phyloP scores from a whole-genome alignment of 1,140 invertebrate genomes.

The Drosophila auraria region DNA sequence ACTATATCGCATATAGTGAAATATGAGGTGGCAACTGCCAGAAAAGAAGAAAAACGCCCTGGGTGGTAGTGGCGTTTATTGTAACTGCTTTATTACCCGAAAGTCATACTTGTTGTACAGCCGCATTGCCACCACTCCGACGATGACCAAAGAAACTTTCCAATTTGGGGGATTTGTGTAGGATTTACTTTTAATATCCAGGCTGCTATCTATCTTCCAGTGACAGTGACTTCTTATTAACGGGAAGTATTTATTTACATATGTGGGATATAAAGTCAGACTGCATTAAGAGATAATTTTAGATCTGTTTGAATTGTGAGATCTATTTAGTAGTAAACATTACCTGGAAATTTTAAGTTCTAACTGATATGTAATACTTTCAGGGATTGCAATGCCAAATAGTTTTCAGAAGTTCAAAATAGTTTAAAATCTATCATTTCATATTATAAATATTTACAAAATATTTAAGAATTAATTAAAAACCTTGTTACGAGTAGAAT shows the following conservation, averaged over 20 bases:
- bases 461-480: neutral
- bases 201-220: neutral
- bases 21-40: slow-evolving; percentile 15
- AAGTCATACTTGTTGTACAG: slow-evolving; percentile 12
- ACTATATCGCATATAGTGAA: slow-evolving; percentile 5
- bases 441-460: neutral
- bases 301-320: too few species aligned
- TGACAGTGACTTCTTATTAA: neutral
- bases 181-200: slow-evolving; percentile 17
- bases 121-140: neutral
- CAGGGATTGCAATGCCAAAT: too few species aligned
- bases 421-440: neutral
- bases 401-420: neutral
- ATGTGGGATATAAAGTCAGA: too few species aligned
- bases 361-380: too few species aligned
- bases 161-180: slow-evolving; percentile 11
- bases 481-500: neutral
- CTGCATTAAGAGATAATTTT: too few species aligned
- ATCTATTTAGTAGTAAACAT: too few species aligned
- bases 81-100: slow-evolving; percentile 18
- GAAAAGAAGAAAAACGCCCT: slow-evolving; percentile 2
- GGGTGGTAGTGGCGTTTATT: slow-evolving; percentile 12
- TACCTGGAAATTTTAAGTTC: too few species aligned
- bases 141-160: slow-evolving; percentile 7
- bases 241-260: neutral